Evolutionary conservation across 2,113 vertebrate species (phyloP), one percentile per base, ranked within the genome.

Genomic region (Trichomycterus rosablanca): DNA sequence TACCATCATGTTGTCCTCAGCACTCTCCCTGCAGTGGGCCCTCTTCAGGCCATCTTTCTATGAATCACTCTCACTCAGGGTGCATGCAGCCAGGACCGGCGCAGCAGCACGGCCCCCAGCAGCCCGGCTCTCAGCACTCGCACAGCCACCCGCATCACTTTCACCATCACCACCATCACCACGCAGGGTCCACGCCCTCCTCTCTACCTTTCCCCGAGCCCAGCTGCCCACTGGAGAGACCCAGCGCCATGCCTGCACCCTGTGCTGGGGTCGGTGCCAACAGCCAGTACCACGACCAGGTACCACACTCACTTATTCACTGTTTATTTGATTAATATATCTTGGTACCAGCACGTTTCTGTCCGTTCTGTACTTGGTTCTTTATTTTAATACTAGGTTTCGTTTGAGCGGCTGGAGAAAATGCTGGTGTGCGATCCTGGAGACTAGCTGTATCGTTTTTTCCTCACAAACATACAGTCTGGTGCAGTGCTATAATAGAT

Each of bases 1-100:
- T 98, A 32, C 96, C 96, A 1, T 95, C 96, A 0, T 98, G 96
- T 84, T 98, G 96, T 78, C 94, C 94, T 44, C 95, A 97, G 80
- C 96, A 98, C 80, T 96, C 96, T 4, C 92, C 96, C 0, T 98
- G 96, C 50, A 88, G 91, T 70, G 91, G 92, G 62, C 87, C 92
- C 16, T 88, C 94, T 19, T 91, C 93, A 60, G 85, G 78, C 73
- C 94, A 93, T 71, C 88, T 94, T 55, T 76, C 88, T 0, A 70
- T 97, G 75, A 89, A 89, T 70, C 94, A 97, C 75, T 77, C 91
- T 1, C 94, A 95, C 48, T 76, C 91, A 28, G 90, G 89, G 78
- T 98, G 96, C 78, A 83, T 95, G 77, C 95, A 94, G 79, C 89
- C 87, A 22, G 87, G 89, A 18, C 63, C 88, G 76, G 86, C 9